Evolutionary conservation across 2,113 vertebrate species (phyloP).

Genomic region (Maccullochella peelii): DNA sequence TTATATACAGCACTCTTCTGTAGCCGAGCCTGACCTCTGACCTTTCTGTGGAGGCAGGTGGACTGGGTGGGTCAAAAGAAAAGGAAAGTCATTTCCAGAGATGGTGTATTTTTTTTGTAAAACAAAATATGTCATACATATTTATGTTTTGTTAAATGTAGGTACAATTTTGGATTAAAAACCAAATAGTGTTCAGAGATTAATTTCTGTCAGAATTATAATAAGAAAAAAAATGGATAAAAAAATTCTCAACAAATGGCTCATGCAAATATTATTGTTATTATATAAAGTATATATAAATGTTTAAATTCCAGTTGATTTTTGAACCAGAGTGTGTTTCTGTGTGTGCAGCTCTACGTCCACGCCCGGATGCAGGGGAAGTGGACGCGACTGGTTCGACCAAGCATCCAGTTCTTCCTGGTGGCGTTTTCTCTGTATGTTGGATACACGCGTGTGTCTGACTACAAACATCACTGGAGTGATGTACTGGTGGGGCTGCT

Average conservation of each 20-base stretch:
- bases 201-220: neutral
- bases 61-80: neutral
- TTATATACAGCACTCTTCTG: neutral
- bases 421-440: conserved; percentile 92
- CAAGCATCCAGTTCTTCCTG: conserved; percentile 95
- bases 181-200: neutral
- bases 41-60: neutral
- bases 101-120: neutral
- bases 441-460: conserved; percentile 92
- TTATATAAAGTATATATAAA: neutral
- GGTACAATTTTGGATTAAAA: neutral
- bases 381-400: conserved; percentile 92
- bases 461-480: conserved; percentile 96
- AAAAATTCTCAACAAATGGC: too few species aligned
- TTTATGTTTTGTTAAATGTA: neutral
- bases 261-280: too few species aligned
- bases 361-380: conserved; percentile 91
- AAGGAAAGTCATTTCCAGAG: neutral
- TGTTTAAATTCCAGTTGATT: neutral
- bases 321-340: neutral
- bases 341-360: conserved; percentile 87
- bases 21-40: neutral
- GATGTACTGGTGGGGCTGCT: conserved; percentile 92
- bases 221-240: neutral
- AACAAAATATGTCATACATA: neutral